phyloP scores from a whole-genome alignment of 2,113 vertebrate genomes.

The Corapipo altera region DNA sequence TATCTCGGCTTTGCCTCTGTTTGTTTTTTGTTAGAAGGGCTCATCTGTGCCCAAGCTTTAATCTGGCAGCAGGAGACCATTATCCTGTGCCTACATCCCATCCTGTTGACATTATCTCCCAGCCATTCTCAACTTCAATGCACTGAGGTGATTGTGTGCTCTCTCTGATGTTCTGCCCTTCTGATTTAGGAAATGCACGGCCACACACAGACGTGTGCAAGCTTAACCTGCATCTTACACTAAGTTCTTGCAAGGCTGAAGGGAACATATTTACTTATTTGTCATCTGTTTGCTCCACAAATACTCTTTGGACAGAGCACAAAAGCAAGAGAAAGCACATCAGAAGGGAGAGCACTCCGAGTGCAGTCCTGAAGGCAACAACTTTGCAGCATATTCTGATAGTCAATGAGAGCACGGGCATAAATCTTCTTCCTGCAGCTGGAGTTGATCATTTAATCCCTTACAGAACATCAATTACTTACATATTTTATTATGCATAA shows the following conservation, averaged over 20 bases:
- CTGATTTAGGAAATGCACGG: background rate
- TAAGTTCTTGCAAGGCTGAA: background rate
- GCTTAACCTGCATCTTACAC: background rate
- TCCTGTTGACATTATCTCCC: background rate
- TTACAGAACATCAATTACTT: conserved; percentile 45
- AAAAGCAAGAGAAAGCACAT: background rate
- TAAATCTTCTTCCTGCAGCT: conserved; percentile 12
- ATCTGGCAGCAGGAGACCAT: conserved; percentile 60
- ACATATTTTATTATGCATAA: conserved; percentile 39
- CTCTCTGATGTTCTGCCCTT: background rate
- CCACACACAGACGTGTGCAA: background rate
- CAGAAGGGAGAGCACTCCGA: background rate
- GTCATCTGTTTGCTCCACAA: background rate
- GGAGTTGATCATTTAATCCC: conserved; percentile 14
- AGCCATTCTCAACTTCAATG: background rate
- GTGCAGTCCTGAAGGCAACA: background rate
- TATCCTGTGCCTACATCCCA: background rate
- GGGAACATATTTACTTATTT: background rate
- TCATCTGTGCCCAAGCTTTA: conserved; percentile 46
- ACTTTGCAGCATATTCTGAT: background rate
- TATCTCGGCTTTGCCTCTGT: background rate
- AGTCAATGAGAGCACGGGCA: background rate
- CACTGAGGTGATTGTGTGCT: background rate
- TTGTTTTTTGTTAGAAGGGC: conserved; percentile 31
- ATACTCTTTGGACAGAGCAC: background rate